Percentiles rank a stretch among this genome's conserved stretches.
Evolutionary conservation across 2,113 vertebrate genomes (phyloP).

Genomic region (Erythrocercus mccallii): DNA sequence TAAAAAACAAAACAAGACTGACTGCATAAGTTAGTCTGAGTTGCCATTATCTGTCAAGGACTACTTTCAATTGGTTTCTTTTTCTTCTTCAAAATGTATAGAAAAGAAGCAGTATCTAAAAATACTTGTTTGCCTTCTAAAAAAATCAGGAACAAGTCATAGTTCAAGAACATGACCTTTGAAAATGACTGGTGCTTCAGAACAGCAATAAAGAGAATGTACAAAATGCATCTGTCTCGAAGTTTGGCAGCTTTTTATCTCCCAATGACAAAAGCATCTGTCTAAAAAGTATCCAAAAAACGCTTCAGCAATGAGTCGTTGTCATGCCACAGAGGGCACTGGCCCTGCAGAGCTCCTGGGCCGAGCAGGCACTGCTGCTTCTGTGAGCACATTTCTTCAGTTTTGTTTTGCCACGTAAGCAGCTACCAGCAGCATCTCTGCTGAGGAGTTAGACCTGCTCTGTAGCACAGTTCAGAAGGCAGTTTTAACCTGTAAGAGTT

Average conservation of each 20-base stretch:
- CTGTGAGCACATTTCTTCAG: neutral
- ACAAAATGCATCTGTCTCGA: neutral
- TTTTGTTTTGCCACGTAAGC: neutral
- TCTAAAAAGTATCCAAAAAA: neutral
- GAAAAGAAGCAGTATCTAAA: neutral
- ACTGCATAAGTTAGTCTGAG: constrained; percentile 17
- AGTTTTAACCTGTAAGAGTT: neutral
- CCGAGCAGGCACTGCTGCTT: neutral
- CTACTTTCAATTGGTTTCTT: neutral
- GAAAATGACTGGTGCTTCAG: neutral
- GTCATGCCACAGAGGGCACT: neutral
- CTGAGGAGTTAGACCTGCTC: neutral
- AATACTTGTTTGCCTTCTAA: neutral
- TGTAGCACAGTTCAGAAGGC: neutral
- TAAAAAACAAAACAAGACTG: constrained; percentile 16
- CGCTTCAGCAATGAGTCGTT: neutral
- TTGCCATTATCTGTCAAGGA: neutral
- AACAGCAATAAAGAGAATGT: neutral
- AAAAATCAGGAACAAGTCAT: neutral
- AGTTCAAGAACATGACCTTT: neutral
- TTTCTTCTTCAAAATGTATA: neutral
- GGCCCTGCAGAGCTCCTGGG: neutral
- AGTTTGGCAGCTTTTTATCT: constrained; percentile 37
- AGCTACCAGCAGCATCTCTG: neutral
- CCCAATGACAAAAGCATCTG: constrained; percentile 2